Evolutionary conservation across 1,140 invertebrate species (phyloP).

Genomic region (Camponotus pennsylvanicus): DNA sequence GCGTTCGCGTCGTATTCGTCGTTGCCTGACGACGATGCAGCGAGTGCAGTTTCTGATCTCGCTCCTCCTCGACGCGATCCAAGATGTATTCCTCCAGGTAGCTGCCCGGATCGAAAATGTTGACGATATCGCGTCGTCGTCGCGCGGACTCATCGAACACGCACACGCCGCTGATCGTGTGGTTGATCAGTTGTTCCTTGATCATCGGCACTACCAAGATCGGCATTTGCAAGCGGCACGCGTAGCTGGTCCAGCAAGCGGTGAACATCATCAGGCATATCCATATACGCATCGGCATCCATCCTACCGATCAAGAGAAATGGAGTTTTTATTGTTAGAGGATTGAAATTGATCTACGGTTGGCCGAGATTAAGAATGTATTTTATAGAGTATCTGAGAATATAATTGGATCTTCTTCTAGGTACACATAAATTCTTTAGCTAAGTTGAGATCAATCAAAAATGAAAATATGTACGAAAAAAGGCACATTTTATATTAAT

Average conservation of each 20-base stretch:
- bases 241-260: constrained; percentile 90
- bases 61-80: background rate
- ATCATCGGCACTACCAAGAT: constrained; percentile 91
- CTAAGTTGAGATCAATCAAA: background rate
- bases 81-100: constrained; percentile 52
- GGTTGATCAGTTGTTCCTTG: background rate
- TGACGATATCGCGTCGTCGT: constrained; percentile 33
- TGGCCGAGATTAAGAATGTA: background rate
- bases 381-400: background rate
- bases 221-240: constrained; percentile 90
- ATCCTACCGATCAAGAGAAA: constrained; percentile 68
- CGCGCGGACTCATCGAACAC: background rate
- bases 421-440: background rate
- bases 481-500: background rate
- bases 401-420: background rate
- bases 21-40: constrained; percentile 12
- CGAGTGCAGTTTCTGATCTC: background rate
- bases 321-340: background rate
- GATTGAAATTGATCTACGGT: background rate
- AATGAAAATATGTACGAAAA: background rate
- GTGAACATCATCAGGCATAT: constrained; percentile 91
- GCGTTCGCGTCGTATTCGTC: background rate
- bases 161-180: constrained; percentile 48
- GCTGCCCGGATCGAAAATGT: constrained; percentile 40
- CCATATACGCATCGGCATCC: constrained; percentile 83